Percentiles rank a stretch among this genome's conserved stretches.
These are phyloP conservation scores for Mystacides longicornis DNA, from an alignment of 2,888 invertebrate species.

Conservation along the genomic window DNA sequence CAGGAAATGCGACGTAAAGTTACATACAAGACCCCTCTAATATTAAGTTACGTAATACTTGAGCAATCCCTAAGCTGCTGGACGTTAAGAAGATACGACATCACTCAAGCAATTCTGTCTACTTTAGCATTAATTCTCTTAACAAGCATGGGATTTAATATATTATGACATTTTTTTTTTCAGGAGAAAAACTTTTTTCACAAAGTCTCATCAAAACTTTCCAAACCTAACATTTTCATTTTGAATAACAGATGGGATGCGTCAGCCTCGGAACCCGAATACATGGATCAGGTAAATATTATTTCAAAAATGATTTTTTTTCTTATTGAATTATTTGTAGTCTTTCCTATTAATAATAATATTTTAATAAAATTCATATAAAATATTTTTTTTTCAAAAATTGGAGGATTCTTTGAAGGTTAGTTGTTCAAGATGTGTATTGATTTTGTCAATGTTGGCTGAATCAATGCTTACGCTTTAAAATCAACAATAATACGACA, in stretches of 20 bases:
- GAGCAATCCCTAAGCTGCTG: too few species aligned
- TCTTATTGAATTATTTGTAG: background rate
- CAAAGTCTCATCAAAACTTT: slow-evolving; percentile 92
- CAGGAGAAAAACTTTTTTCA: slow-evolving; percentile 99
- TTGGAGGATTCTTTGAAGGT: background rate
- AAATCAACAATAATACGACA: too few species aligned
- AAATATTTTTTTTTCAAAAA: background rate
- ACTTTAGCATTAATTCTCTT: background rate
- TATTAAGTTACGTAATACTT: too few species aligned
- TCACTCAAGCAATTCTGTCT: too few species aligned
- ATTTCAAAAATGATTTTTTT: background rate
- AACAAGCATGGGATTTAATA: background rate
- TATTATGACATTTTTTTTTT: slow-evolving; percentile 29
- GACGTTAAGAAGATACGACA: too few species aligned
- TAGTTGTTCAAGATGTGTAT: background rate
- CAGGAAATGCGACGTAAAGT: too few species aligned
- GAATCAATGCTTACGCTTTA: too few species aligned
- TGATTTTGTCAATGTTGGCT: too few species aligned
- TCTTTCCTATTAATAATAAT: background rate
- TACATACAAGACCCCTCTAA: too few species aligned
- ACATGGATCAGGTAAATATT: slow-evolving; percentile 75
- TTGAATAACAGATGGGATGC: slow-evolving; percentile 99
- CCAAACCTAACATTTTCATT: slow-evolving; percentile 98
- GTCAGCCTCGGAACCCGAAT: slow-evolving; percentile 92
- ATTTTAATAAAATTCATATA: background rate